A percentile compares a stretch with the other conserved stretches of the same genome.
Conservation (phyloP, 1,140 invertebrate species). For the Arion vulgaris region DNA sequence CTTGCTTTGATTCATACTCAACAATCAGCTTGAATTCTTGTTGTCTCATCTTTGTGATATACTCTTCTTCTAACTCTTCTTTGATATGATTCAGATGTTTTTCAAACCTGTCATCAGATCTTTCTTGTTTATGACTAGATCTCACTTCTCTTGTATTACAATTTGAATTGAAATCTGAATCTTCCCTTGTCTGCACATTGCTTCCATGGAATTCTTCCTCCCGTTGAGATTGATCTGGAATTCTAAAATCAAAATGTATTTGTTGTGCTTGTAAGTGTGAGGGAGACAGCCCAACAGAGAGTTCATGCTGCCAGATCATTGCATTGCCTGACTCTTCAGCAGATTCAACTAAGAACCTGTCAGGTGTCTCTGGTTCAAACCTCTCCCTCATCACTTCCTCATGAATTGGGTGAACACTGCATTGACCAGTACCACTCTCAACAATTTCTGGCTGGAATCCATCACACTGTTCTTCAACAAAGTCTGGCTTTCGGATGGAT, state of each 20-base stretch:
- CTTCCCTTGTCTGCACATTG: not conserved
- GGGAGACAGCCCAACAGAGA: slow-evolving; percentile 30
- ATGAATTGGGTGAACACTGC: slow-evolving; percentile 19
- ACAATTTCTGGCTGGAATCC: slow-evolving; percentile 31
- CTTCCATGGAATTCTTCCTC: not conserved
- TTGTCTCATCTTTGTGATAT: slow-evolving; percentile 39
- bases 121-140: not conserved
- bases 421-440: not conserved
- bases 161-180: slow-evolving; percentile 10
- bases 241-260: not conserved
- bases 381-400: slow-evolving; percentile 25
- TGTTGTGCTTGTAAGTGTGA: slow-evolving; percentile 7
- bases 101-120: not conserved
- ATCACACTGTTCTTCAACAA: slow-evolving; percentile 31
- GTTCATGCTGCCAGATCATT: slow-evolving; percentile 13
- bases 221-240: not conserved
- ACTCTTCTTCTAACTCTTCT: slow-evolving; percentile 56
- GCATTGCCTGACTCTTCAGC: not conserved
- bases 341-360: slow-evolving; percentile 19
- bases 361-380: slow-evolving; percentile 32
- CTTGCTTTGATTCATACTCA: slow-evolving; percentile 47
- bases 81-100: slow-evolving; percentile 36
- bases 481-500: slow-evolving; percentile 15
- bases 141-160: not conserved
- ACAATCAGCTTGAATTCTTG: slow-evolving; percentile 40